Evolutionary conservation across 2,888 invertebrate genomes (phyloP).

Genomic region (Tridacna crocea): DNA sequence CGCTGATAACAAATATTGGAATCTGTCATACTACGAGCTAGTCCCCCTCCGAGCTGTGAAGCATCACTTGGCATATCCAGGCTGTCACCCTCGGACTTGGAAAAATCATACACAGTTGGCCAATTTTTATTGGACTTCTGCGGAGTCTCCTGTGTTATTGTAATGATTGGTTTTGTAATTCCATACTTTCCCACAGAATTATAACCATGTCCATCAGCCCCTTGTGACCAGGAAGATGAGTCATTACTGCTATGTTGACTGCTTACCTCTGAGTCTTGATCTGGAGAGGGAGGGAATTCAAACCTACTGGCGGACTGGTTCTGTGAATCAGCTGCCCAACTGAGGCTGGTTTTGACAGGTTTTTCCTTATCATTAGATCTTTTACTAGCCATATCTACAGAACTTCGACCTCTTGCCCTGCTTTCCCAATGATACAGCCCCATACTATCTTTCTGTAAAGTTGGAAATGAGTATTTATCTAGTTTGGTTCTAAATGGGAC

Average conservation of each 20-base stretch:
- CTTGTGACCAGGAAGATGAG: slow-evolving; percentile 74
- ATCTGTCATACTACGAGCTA: slow-evolving; percentile 82
- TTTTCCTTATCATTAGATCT: slow-evolving; percentile 50
- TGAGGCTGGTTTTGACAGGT: slow-evolving; percentile 51
- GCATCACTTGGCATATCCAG: slow-evolving; percentile 89
- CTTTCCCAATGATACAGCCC: slow-evolving; percentile 36
- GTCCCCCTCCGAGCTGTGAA: slow-evolving; percentile 85
- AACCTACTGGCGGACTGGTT: slow-evolving; percentile 41
- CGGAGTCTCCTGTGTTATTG: slow-evolving; percentile 88
- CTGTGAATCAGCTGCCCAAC: slow-evolving; percentile 84
- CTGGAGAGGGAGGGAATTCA: slow-evolving; percentile 60
- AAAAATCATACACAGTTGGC: slow-evolving; percentile 80
- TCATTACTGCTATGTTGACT: slow-evolving; percentile 76
- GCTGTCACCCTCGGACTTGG: slow-evolving; percentile 86
- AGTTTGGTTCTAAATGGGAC: slow-evolving; percentile 54
- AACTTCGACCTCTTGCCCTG: slow-evolving; percentile 30
- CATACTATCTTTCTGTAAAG: slow-evolving; percentile 46
- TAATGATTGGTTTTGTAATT: slow-evolving; percentile 91
- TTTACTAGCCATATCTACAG: slow-evolving; percentile 31
- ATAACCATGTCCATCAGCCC: slow-evolving; percentile 45
- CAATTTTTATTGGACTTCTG: slow-evolving; percentile 48
- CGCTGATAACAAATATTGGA: slow-evolving; percentile 80
- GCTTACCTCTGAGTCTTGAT: slow-evolving; percentile 74
- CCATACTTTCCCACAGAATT: slow-evolving; percentile 39
- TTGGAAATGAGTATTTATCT: slow-evolving; percentile 51